Conservation (phyloP, 2,113 vertebrate genomes). For the Hepsetus odoe region DNA sequence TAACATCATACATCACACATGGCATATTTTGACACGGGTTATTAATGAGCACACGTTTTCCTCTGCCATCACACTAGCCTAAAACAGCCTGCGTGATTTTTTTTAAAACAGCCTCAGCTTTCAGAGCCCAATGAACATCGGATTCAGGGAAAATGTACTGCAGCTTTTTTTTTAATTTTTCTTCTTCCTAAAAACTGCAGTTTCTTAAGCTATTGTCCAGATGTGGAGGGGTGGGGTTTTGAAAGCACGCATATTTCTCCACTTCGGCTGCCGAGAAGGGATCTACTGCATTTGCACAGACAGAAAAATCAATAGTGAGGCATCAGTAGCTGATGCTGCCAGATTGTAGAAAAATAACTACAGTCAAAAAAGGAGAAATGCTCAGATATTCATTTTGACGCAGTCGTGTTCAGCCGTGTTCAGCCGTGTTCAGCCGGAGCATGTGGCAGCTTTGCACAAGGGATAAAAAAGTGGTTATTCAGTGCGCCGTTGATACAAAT, state of each 20-base stretch:
- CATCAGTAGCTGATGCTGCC: conserved; percentile 6
- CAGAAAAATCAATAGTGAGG: conserved; percentile 29
- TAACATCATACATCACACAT: conserved; percentile 10
- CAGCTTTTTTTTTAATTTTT: not conserved
- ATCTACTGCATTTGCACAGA: not conserved
- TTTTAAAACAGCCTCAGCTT: conserved; percentile 23
- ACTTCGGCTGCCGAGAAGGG: conserved; percentile 9
- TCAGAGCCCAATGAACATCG: not conserved
- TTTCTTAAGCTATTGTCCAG: conserved; percentile 11
- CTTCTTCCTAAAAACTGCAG: not conserved
- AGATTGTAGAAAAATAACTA: conserved; percentile 5
- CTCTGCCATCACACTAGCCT: not conserved
- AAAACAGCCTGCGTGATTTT: not conserved
- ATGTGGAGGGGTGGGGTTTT: conserved; percentile 27
- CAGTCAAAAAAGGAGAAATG: conserved; percentile 6
- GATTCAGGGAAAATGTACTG: not conserved
- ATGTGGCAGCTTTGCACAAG: not conserved
- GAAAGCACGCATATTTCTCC: not conserved
- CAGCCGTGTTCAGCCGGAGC: conserved; percentile 23
- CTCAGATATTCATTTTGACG: not conserved
- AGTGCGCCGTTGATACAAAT: not conserved
- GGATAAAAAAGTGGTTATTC: conserved; percentile 3
- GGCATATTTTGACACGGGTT: not conserved
- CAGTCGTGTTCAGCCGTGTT: not conserved
- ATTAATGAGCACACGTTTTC: not conserved